Conservation (phyloP, 2,113 vertebrate genomes). For the crab-eating macaque (Macaca fascicularis) region DNA sequence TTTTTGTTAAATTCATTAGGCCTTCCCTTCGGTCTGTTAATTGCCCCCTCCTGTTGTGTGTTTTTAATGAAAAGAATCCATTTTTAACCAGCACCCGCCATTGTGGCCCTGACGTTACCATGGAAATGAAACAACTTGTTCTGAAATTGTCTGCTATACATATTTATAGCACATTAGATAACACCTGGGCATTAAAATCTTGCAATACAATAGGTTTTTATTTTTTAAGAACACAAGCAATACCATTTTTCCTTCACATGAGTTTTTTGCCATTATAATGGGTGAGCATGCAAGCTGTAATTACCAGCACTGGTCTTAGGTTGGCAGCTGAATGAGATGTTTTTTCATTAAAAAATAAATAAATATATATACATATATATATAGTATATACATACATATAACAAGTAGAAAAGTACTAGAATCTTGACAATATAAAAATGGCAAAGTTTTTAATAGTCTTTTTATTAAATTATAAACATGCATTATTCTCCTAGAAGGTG, state of each 20-base stretch:
- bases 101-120: constrained; percentile 49
- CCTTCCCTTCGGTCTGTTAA: constrained; percentile 5
- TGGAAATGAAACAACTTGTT: constrained; percentile 54
- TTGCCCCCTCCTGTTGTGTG: constrained; percentile 60
- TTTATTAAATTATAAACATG: background rate
- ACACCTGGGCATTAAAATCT: constrained; percentile 42
- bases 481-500: background rate
- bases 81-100: constrained; percentile 50
- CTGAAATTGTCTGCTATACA: constrained; percentile 34
- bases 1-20: constrained; percentile 66
- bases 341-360: background rate
- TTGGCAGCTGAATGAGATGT: constrained; percentile 18
- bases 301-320: background rate
- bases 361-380: too few relatives aligned
- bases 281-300: background rate
- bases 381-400: background rate
- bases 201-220: constrained; percentile 10
- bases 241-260: constrained; percentile 40
- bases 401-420: background rate
- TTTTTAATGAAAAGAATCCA: constrained; percentile 69
- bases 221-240: constrained; percentile 18
- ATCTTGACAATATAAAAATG: background rate
- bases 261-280: background rate
- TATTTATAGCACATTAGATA: constrained; percentile 57
- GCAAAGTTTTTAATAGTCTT: background rate